These are phyloP conservation scores for Hylomyscus alleni DNA, from an alignment of 2,797 vertebrate genomes.

Conservation along the genomic window DNA sequence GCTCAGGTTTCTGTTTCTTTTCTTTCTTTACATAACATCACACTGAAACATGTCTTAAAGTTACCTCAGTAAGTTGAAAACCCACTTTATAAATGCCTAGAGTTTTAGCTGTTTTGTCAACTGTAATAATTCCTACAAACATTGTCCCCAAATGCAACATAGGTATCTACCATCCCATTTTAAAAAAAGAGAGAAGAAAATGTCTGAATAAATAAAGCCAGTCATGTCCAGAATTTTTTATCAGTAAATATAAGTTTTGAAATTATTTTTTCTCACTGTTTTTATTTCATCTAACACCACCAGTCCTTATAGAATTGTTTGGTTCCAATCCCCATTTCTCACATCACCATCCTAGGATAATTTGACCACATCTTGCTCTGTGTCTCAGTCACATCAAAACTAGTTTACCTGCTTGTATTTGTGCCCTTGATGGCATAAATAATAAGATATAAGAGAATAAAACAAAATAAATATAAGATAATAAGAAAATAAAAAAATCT, in stretches of 20 bases:
- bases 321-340: background rate
- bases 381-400: fast-evolving
- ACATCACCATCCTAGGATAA: background rate
- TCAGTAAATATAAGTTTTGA: background rate
- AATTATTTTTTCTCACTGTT: background rate
- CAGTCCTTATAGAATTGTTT: background rate
- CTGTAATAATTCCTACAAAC: background rate
- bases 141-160: background rate
- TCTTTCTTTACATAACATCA: background rate
- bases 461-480: background rate
- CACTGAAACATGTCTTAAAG: background rate
- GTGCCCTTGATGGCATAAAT: background rate
- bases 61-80: background rate
- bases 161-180: background rate
- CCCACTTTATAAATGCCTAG: background rate
- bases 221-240: background rate
- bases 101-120: background rate
- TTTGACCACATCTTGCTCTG: background rate
- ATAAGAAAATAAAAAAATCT: background rate
- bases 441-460: background rate
- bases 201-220: background rate
- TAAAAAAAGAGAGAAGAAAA: background rate
- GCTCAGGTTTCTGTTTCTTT: background rate
- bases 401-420: background rate
- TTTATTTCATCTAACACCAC: fast-evolving